phyloP scores from a whole-genome alignment of 2,888 invertebrate genomes.

The Parnassius smintheus region DNA sequence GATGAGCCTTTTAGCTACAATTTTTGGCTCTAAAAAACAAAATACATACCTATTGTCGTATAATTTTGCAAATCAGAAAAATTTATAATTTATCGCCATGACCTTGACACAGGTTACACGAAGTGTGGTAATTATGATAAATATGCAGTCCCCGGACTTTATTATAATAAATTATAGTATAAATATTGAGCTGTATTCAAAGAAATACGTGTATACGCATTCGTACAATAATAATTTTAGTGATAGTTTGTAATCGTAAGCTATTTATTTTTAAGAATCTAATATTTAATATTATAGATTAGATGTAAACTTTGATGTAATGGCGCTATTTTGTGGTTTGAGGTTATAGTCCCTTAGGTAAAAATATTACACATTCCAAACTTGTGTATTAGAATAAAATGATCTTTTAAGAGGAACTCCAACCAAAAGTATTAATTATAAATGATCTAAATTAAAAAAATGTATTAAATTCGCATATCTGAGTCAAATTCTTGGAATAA shows the following conservation, averaged over 20 bases:
- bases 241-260: conserved; percentile 53
- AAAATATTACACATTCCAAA: conserved; percentile 33
- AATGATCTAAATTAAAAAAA: no score
- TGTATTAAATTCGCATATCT: no score
- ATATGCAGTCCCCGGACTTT: conserved; percentile 7
- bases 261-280: conserved; percentile 70
- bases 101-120: neutral
- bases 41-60: no score
- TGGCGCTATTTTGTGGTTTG: conserved; percentile 34
- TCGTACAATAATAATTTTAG: conserved; percentile 77
- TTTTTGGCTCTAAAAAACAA: no score
- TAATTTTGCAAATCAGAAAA: no score
- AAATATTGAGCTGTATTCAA: conserved; percentile 65
- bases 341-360: conserved; percentile 34
- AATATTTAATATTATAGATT: conserved; percentile 41
- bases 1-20: neutral
- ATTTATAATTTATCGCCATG: neutral
- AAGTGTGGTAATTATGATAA: neutral
- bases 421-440: neutral
- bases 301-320: conserved; percentile 47
- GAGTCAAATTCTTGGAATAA: no score
- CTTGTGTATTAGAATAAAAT: neutral
- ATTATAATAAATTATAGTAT: conserved; percentile 19
- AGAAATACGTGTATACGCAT: conserved; percentile 78
- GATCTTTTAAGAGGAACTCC: neutral